These are phyloP conservation scores for Zele albiditarsus DNA, from an alignment of 2,888 invertebrate genomes.

Conservation along the genomic window DNA sequence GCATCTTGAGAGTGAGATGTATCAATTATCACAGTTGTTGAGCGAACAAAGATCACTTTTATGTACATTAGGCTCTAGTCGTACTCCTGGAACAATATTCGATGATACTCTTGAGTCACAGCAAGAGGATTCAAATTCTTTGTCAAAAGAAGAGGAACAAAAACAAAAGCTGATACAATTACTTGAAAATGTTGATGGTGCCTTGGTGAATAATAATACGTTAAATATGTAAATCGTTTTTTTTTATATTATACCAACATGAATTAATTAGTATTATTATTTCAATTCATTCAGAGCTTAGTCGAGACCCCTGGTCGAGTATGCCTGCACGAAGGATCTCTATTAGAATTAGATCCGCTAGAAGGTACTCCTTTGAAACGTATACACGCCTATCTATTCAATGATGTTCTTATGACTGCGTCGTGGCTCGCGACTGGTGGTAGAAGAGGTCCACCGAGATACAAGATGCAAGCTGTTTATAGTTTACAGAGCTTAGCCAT, in stretches of 20 bases:
- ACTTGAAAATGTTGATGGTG: slow-evolving; percentile 90
- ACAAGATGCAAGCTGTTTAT: slow-evolving; percentile 88
- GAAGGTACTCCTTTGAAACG: slow-evolving; percentile 90
- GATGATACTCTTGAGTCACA: slow-evolving; percentile 70
- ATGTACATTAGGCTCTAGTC: slow-evolving; percentile 81
- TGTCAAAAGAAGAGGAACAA: slow-evolving; percentile 74
- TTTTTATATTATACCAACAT: not conserved
- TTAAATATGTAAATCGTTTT: not conserved
- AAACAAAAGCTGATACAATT: slow-evolving; percentile 81
- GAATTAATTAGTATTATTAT: not conserved
- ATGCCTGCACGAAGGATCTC: slow-evolving; percentile 92
- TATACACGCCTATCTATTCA: slow-evolving; percentile 93
- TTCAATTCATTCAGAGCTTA: slow-evolving; percentile 75
- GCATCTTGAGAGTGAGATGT: slow-evolving; percentile 98
- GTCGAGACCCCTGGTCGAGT: slow-evolving; percentile 84
- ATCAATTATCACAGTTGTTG: slow-evolving; percentile 94
- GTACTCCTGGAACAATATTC: slow-evolving; percentile 68
- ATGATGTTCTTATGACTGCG: slow-evolving; percentile 92
- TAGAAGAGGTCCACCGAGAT: slow-evolving; percentile 84
- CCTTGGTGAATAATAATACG: slow-evolving; percentile 75
- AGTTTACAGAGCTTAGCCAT: slow-evolving; percentile 92
- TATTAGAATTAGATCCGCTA: slow-evolving; percentile 91
- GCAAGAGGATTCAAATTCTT: slow-evolving; percentile 54
- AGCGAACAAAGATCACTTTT: slow-evolving; percentile 93
- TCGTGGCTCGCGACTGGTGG: slow-evolving; percentile 79